Evolutionary conservation across 2,888 invertebrate species (phyloP).

Genomic region (Podabrus alpinus): DNA sequence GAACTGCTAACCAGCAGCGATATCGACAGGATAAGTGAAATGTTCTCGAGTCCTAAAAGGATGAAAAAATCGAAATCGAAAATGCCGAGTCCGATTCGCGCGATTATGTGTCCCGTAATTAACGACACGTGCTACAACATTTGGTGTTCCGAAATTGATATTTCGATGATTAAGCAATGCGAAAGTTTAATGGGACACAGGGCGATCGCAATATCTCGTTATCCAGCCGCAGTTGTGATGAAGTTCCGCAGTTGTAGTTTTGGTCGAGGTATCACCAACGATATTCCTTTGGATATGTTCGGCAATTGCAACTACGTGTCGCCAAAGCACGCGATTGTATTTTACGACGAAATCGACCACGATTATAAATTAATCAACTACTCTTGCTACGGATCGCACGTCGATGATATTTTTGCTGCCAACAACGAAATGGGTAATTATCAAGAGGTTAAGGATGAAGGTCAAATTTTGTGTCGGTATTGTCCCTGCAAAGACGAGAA

Average conservation of each 20-base stretch:
- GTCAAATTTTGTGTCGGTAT: slow-evolving; percentile 47
- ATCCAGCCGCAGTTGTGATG: slow-evolving; percentile 62
- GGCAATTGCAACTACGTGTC: slow-evolving; percentile 75
- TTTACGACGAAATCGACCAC: slow-evolving; percentile 81
- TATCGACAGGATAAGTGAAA: slow-evolving; percentile 54
- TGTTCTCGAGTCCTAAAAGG: slow-evolving; percentile 52
- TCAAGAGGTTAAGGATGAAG: slow-evolving; percentile 19
- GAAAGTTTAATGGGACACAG: slow-evolving; percentile 53
- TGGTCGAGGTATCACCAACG: slow-evolving; percentile 69
- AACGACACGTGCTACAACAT: slow-evolving; percentile 55
- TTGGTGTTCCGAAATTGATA: slow-evolving; percentile 52
- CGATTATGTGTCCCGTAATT: slow-evolving; percentile 67
- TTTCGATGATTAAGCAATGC: slow-evolving; percentile 51
- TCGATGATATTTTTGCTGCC: slow-evolving; percentile 85
- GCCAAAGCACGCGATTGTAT: slow-evolving; percentile 78
- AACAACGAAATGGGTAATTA: slow-evolving; percentile 62
- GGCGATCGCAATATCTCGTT: slow-evolving; percentile 49
- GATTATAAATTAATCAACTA: slow-evolving; percentile 93
- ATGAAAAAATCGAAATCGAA: slow-evolving; percentile 40
- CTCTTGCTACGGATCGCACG: slow-evolving; percentile 84
- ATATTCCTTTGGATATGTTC: slow-evolving; percentile 64
- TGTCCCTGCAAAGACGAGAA: slow-evolving; percentile 55
- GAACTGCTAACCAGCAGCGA: slow-evolving; percentile 64
- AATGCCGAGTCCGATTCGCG: slow-evolving; percentile 58
- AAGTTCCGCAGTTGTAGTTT: slow-evolving; percentile 71